Percentiles rank a stretch among this genome's conserved stretches.
Conservation (phyloP, 1,140 invertebrate species). For the Bombus ignitus region DNA sequence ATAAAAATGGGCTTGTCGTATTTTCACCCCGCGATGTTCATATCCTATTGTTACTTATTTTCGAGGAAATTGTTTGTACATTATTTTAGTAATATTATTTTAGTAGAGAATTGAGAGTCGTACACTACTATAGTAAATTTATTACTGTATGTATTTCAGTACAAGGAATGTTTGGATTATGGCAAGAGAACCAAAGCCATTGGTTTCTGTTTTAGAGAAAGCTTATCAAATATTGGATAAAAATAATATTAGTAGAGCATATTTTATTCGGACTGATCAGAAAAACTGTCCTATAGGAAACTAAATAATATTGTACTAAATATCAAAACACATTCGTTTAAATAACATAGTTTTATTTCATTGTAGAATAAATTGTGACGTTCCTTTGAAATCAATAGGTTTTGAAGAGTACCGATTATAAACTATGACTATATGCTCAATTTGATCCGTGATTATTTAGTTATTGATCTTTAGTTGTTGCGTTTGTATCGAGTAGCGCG, state of each 20-base stretch:
- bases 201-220: constrained; percentile 83
- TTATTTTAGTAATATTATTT: no score
- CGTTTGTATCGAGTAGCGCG: neutral
- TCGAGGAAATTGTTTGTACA: no score
- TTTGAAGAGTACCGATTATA: neutral
- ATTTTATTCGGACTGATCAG: constrained; percentile 86
- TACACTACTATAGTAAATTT: neutral
- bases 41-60: neutral
- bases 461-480: neutral
- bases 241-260: constrained; percentile 84
- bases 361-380: neutral
- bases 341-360: neutral
- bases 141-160: constrained; percentile 74
- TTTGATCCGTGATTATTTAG: neutral
- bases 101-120: no score
- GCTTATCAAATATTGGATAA: constrained; percentile 85
- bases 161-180: constrained; percentile 87
- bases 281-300: constrained; percentile 83
- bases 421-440: neutral
- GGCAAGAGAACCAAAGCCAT: constrained; percentile 84
- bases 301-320: constrained; percentile 26
- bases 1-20: neutral
- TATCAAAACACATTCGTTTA: neutral
- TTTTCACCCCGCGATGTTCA: neutral
- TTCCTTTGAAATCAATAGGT: neutral